Conservation (phyloP, 2,113 vertebrate species). For the Laticauda colubrina region DNA sequence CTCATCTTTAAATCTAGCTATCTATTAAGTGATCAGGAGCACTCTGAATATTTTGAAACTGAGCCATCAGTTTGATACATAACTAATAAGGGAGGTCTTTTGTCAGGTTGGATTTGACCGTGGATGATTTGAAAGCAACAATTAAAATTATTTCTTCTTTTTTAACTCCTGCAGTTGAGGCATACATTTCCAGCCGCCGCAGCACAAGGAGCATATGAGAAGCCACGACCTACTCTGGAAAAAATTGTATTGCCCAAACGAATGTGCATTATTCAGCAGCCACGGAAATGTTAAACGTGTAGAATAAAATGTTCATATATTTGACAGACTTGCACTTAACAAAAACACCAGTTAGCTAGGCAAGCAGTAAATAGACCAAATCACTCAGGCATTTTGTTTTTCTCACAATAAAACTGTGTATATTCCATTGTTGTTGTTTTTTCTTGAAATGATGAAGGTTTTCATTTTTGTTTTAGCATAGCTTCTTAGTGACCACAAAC, state of each 20-base stretch:
- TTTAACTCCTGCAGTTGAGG: slow-evolving; percentile 68
- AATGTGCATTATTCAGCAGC: slow-evolving; percentile 87
- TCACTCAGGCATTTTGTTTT: slow-evolving; percentile 41
- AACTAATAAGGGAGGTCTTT: slow-evolving; percentile 1
- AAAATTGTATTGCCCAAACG: slow-evolving; percentile 74
- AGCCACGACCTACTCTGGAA: slow-evolving; percentile 81
- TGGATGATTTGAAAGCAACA: background rate
- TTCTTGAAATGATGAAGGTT: background rate
- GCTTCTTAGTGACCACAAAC: background rate
- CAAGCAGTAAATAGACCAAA: slow-evolving; percentile 37
- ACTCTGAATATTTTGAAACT: background rate
- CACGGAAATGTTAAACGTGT: slow-evolving; percentile 82
- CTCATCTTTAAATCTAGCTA: background rate
- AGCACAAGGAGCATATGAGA: slow-evolving; percentile 80
- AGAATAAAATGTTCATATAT: slow-evolving; percentile 37
- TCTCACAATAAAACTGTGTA: slow-evolving; percentile 61
- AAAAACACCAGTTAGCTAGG: slow-evolving; percentile 18
- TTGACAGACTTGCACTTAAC: slow-evolving; percentile 41
- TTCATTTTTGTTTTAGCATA: background rate
- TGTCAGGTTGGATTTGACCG: background rate
- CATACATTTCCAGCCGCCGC: slow-evolving; percentile 83
- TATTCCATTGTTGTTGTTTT: slow-evolving; percentile 30
- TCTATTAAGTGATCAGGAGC: background rate
- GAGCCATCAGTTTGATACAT: background rate
- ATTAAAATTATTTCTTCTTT: slow-evolving; percentile 24